Conservation (phyloP, 2,888 invertebrate species). For the Agonopterix alstromeriana region DNA sequence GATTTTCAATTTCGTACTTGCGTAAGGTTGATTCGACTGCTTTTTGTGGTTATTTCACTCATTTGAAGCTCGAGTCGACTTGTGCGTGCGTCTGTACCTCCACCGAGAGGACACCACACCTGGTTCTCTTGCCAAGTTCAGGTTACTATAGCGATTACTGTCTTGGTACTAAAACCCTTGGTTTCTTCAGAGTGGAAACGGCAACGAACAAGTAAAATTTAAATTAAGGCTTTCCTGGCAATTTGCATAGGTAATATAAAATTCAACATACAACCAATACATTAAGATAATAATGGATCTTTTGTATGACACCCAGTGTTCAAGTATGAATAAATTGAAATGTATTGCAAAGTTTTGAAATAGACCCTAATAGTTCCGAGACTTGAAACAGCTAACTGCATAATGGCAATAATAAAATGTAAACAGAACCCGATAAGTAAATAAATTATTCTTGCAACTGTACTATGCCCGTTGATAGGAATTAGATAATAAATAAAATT, state of each 20-base stretch:
- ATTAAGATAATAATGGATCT: conserved; percentile 21
- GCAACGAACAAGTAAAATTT: conserved; percentile 15
- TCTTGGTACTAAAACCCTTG: no score
- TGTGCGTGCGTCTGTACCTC: no score
- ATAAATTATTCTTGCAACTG: conserved; percentile 70
- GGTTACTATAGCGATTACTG: no score
- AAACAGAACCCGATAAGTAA: conserved; percentile 42
- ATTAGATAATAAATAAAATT: conserved; percentile 74
- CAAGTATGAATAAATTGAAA: conserved; percentile 10
- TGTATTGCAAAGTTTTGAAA: conserved; percentile 5
- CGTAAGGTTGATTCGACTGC: conserved; percentile 35
- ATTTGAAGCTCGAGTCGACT: conserved; percentile 42
- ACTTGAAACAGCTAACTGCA: conserved; percentile 16
- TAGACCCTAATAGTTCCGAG: conserved; percentile 14
- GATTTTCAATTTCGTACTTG: conserved; percentile 19
- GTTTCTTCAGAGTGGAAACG: no score
- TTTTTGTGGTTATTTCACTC: conserved; percentile 47
- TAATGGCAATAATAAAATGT: conserved; percentile 44
- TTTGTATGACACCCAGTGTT: conserved; percentile 38
- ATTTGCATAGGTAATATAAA: conserved; percentile 44
- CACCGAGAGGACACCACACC: no score
- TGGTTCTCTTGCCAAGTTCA: no score
- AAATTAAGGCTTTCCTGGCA: conserved; percentile 63
- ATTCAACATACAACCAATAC: conserved; percentile 22
- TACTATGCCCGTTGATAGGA: conserved; percentile 72